These are phyloP conservation scores for Dorcus parallelipipedus DNA, from an alignment of 2,888 invertebrate genomes.

Conservation along the genomic window DNA sequence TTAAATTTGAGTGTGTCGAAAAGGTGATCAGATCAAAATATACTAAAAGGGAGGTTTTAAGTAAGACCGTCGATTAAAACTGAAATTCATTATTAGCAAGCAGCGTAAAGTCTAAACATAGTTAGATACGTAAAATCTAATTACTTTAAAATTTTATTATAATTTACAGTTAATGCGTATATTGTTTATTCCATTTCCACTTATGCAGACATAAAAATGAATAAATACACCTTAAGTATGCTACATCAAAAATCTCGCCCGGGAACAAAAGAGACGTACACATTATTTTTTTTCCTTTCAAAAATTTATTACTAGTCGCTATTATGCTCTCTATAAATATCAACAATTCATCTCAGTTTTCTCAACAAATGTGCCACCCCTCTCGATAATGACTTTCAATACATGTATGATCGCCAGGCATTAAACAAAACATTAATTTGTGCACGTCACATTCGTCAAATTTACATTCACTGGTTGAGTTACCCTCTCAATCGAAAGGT, in stretches of 20 bases:
- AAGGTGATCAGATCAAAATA: neutral
- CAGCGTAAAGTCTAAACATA: neutral
- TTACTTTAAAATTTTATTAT: conserved; percentile 6
- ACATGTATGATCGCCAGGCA: conserved; percentile 12
- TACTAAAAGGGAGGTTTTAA: neutral
- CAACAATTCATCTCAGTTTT: conserved; percentile 13
- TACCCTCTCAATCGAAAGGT: too few species aligned
- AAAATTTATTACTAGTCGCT: neutral
- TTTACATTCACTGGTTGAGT: too few species aligned
- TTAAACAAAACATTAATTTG: too few species aligned
- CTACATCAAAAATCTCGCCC: conserved; percentile 10
- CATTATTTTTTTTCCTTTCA: neutral
- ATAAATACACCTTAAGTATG: conserved; percentile 16
- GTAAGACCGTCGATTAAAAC: conserved; percentile 1
- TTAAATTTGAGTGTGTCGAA: neutral
- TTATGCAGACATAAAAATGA: conserved; percentile 10
- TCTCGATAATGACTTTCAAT: conserved; percentile 10
- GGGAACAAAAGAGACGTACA: conserved; percentile 2
- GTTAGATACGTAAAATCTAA: neutral
- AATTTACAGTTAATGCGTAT: conserved; percentile 12
- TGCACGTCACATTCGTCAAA: too few species aligned
- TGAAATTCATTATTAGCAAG: neutral
- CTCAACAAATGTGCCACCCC: conserved; percentile 10
- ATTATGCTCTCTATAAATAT: conserved; percentile 9
- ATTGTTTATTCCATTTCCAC: conserved; percentile 13